Evolutionary conservation across 2,113 vertebrate species (phyloP).

Genomic region (Nerophis ophidion): DNA sequence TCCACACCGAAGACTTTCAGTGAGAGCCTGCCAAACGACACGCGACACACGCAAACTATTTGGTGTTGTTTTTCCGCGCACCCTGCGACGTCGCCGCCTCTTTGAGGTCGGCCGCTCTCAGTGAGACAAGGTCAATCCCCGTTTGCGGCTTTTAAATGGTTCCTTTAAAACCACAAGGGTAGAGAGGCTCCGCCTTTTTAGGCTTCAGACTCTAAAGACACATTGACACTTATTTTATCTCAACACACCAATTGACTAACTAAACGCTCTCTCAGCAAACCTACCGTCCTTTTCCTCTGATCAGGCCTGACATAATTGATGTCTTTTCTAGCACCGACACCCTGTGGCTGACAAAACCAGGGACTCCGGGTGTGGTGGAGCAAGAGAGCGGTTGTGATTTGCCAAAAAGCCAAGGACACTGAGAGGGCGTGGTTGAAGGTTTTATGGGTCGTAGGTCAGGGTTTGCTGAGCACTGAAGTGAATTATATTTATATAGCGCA

Average conservation of each 20-base stretch:
- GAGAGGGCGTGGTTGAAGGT: too few species aligned
- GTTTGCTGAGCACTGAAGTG: too few species aligned
- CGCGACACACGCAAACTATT: too few species aligned
- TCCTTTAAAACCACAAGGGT: too few species aligned
- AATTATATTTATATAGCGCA: too few species aligned
- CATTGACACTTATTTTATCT: slow-evolving; percentile 14
- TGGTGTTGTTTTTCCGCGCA: too few species aligned
- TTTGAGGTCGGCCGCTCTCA: too few species aligned
- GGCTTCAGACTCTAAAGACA: neutral
- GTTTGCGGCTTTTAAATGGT: too few species aligned
- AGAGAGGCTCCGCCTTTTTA: neutral
- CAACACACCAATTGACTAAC: slow-evolving; percentile 24
- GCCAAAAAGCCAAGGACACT: slow-evolving; percentile 34
- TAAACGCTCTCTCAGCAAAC: slow-evolving; percentile 17
- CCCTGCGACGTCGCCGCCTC: too few species aligned
- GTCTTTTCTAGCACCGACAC: slow-evolving; percentile 28
- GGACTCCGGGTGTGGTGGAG: slow-evolving; percentile 54
- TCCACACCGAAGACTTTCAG: too few species aligned
- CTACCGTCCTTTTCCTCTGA: slow-evolving; percentile 12
- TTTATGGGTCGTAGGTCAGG: neutral
- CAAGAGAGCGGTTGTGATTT: slow-evolving; percentile 53
- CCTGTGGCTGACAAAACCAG: slow-evolving; percentile 29
- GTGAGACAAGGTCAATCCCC: too few species aligned
- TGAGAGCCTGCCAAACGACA: too few species aligned
- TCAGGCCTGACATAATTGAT: slow-evolving; percentile 31